A percentile compares a stretch with the other conserved stretches of the same genome.
phyloP scores from a whole-genome alignment of 2,888 invertebrate species.

The Pyrocoelia pectoralis region DNA sequence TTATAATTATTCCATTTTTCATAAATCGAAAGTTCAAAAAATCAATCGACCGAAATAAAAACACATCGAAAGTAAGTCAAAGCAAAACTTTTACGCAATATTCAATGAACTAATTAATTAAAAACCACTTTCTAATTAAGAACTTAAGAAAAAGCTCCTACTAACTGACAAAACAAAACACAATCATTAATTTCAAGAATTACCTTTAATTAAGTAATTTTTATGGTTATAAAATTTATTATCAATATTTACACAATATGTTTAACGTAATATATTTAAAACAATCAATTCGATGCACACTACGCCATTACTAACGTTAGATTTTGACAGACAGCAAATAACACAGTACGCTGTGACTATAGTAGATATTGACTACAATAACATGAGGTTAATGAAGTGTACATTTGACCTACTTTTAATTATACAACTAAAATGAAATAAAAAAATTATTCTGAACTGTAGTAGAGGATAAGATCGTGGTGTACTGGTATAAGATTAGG shows the following conservation, averaged over 20 bases:
- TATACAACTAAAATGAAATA: too few species aligned
- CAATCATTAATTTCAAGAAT: neutral
- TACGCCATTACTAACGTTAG: neutral
- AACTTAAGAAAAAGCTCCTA: neutral
- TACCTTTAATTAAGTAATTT: constrained; percentile 2
- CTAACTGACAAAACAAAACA: neutral
- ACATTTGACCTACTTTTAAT: neutral
- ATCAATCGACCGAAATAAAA: neutral
- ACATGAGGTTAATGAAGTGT: too few species aligned
- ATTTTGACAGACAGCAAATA: neutral
- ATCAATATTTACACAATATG: constrained; percentile 3
- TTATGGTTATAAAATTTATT: constrained; percentile 3
- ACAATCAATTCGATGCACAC: neutral
- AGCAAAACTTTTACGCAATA: neutral
- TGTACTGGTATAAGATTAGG: too few species aligned
- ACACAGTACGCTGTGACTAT: neutral
- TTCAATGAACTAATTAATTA: constrained; percentile 3
- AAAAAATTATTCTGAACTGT: too few species aligned
- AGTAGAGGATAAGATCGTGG: too few species aligned
- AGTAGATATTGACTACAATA: neutral
- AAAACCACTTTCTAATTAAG: constrained; percentile 11
- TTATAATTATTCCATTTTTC: too few species aligned
- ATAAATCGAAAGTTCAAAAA: neutral
- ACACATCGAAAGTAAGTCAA: too few species aligned
- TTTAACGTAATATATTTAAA: constrained; percentile 7